Evolutionary conservation across 2,113 vertebrate species (phyloP), one percentile per base, ranked within the genome.

Genomic region (Hippocampus zosterae): DNA sequence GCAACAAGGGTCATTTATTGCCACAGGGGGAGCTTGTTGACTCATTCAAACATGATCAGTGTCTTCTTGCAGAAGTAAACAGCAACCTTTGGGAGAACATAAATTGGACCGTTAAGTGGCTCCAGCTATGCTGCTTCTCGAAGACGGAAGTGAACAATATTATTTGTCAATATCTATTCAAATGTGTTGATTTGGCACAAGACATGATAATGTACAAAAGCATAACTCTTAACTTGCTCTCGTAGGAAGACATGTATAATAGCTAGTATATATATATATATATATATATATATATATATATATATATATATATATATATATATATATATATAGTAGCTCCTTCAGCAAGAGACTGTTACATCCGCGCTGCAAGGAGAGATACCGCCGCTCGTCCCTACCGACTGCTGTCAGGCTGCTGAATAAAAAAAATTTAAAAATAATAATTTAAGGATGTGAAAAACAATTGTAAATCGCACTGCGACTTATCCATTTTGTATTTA

Each of bases 21-120:
- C 61, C 56, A 71, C 55, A 68, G 61, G 21, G 64, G 71, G 25
- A 41, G n/a, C 21, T 33, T 15, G 11, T 44, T 79, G 41, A 44
- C 33, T 60, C 46, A 37, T 66, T 64, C 70, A 27, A 71, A 69
- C 55, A 50, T 21, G 63, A 62, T 71, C 42, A 7, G 57, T 60
- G 57, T 60, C 55, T 60, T 60, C 15, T 60, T 33, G 27, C 27
- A 19, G 15, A 18, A 60, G 27, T 18, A 33, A 60, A 60, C 57
- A 7, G 53, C 48, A 50, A 63, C 37, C 33, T 68, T 46, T 21
- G 56, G 63, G 60, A 57, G 52, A 65, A 37, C 21, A 27, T 67
- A 29, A 65, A 48, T 46, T 48, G 61, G 61, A 63, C 19, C 10
- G 10, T 41, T 41, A 63, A 55, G 57, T 60, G 57, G 27, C 27